These are phyloP conservation scores for Chiroxiphia lanceolata DNA, from an alignment of 2,797 vertebrate species.

Conservation along the genomic window DNA sequence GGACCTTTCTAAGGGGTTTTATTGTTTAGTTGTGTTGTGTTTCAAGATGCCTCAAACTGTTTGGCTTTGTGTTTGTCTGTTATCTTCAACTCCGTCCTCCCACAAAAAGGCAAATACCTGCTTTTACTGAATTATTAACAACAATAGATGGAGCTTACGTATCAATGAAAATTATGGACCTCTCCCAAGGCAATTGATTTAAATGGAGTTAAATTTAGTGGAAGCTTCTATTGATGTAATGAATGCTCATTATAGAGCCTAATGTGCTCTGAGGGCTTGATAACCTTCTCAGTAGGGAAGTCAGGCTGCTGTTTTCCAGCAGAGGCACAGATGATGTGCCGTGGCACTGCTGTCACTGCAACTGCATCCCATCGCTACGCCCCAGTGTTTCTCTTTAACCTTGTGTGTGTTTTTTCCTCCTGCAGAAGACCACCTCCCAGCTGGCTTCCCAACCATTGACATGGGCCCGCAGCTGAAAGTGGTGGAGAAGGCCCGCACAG, in stretches of 20 bases:
- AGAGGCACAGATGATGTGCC: conserved; percentile 41
- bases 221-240: conserved; percentile 57
- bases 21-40: conserved; percentile 23
- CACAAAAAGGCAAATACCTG: conserved; percentile 44
- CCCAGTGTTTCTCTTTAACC: not conserved
- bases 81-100: conserved; percentile 3
- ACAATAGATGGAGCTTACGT: conserved; percentile 19
- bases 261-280: conserved; percentile 56
- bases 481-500: conserved; percentile 93
- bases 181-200: conserved; percentile 61
- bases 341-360: not conserved
- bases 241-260: conserved; percentile 58
- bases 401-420: conserved; percentile 21
- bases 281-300: conserved; percentile 53
- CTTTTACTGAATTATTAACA: conserved; percentile 60
- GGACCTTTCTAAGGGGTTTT: not conserved
- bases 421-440: conserved; percentile 92
- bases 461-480: conserved; percentile 99
- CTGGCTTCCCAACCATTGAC: conserved; percentile 93
- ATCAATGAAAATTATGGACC: conserved; percentile 56
- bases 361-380: accelerated
- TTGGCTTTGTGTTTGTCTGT: conserved; percentile 18
- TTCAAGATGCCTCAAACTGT: conserved; percentile 26
- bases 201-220: conserved; percentile 64
- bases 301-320: conserved; percentile 46